phyloP scores from a whole-genome alignment of 2,888 invertebrate species.

The Amiota minor region DNA sequence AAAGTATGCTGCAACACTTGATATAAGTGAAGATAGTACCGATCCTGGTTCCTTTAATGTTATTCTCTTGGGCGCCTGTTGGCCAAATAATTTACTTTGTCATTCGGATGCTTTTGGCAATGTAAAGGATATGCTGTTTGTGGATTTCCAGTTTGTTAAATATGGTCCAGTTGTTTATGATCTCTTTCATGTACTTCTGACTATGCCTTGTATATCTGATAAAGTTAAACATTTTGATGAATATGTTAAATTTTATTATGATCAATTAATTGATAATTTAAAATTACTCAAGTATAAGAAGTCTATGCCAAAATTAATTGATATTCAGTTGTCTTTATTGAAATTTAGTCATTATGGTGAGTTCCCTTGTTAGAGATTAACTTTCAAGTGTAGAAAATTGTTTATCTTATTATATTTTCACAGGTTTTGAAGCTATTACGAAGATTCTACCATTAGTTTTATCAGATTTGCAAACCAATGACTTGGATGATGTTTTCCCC shows the following conservation, averaged over 20 bases:
- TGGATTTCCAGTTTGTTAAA: conserved; percentile 55
- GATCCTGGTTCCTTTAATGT: conserved; percentile 55
- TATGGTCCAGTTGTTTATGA: conserved; percentile 62
- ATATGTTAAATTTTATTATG: conserved; percentile 58
- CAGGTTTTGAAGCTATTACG: conserved; percentile 46
- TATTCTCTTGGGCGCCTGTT: conserved; percentile 59
- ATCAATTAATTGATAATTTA: conserved; percentile 54
- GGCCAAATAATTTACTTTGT: conserved; percentile 63
- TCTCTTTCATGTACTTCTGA: conserved; percentile 61
- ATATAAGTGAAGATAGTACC: conserved; percentile 1
- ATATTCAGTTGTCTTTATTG: conserved; percentile 60
- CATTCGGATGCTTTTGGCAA: conserved; percentile 53
- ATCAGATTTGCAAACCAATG: conserved; percentile 29
- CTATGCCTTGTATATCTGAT: conserved; percentile 52
- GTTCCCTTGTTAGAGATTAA: not conserved
- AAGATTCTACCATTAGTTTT: conserved; percentile 51
- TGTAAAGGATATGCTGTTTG: conserved; percentile 54
- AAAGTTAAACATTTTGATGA: conserved; percentile 61
- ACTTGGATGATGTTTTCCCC: conserved; percentile 48
- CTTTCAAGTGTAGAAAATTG: not conserved
- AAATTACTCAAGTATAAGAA: conserved; percentile 54
- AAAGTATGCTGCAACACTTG: conserved; percentile 32
- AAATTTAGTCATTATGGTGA: conserved; percentile 61
- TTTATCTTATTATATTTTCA: not conserved
- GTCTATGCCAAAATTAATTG: conserved; percentile 57